A percentile compares a stretch with the other conserved stretches of the same genome.
phyloP scores from a whole-genome alignment of 2,113 vertebrate genomes.

The Oreocharis arfaki region DNA sequence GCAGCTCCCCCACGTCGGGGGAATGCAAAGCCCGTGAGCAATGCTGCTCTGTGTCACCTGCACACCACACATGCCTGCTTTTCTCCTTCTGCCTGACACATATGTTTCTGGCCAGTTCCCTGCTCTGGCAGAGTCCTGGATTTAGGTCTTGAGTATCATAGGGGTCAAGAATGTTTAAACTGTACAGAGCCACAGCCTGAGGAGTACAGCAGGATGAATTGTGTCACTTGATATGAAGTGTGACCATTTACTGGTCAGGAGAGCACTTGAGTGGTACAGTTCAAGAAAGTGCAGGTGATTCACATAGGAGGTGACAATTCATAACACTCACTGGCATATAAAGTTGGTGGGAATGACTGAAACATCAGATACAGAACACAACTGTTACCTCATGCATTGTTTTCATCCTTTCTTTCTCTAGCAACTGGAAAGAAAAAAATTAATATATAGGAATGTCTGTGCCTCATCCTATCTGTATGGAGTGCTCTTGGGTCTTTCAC shows the following conservation, averaged over 20 bases:
- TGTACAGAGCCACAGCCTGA: background rate
- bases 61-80: background rate
- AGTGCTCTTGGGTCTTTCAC: background rate
- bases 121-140: background rate
- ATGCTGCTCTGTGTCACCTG: background rate
- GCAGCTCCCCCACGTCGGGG: background rate
- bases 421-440: background rate
- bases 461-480: background rate
- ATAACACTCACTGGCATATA: accelerated
- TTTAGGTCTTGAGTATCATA: background rate
- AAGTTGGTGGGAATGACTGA: background rate
- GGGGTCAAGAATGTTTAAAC: background rate
- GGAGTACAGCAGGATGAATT: background rate
- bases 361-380: background rate
- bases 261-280: background rate
- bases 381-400: background rate
- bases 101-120: background rate
- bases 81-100: background rate
- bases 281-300: background rate
- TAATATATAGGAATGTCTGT: background rate
- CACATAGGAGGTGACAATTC: background rate
- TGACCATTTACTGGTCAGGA: background rate
- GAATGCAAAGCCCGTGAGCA: constrained; percentile 61
- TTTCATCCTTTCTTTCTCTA: background rate
- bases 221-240: background rate